Base-by-base conservation (phyloP, 92 coral and sea anemone species). In the Zoanthus gigantus region DNA sequence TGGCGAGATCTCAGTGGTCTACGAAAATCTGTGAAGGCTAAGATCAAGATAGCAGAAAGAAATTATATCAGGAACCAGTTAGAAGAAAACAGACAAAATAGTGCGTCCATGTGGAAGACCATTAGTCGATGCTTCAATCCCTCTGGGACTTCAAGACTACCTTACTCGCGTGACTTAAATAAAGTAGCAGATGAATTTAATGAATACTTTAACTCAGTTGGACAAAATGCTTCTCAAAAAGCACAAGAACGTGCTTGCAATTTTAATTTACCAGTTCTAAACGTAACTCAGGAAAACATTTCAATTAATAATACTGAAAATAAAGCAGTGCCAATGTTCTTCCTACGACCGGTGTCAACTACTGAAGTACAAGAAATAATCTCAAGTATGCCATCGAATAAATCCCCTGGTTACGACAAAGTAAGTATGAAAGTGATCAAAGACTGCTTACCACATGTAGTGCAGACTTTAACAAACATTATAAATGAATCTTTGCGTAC, bases 51-150 rank as follows among this genome's bases (percentile, higher is more conserved):
- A 50, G 68, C 82, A 34, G 82, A 77, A 50, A 57, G 46, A 18
- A 44, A 50, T 2, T 48, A 14, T 12, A 52, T 90, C 77, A 56
- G 71, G 29, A 54, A 86, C n/a, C 86, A 91, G 76, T 86, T 82
- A 1, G 67, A 7, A 15, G 74, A 23, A 56, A 65, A 83, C 72
- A 87, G 76, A 48, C 80, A 29, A 14, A 90, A 90, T 75, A 88
- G 74, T 65, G 31, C 93, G 48, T 84, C 92, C 42, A 84, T 93
- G 3, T 90, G 93, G 92, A 90, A 93, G 61, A 88, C 93, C 14
- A 81, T 90, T 14, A 93, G 86, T 48, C 65, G 90, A 31, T 88
- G 88, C 83, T 65, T 92, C 9, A 84, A 83, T 29, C 72, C 86
- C 60, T 65, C 72, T 45, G 72, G 86, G 8, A 23, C 34, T 16